phyloP scores from a whole-genome alignment of 2,797 vertebrate species.

The Syncerus caffer region DNA sequence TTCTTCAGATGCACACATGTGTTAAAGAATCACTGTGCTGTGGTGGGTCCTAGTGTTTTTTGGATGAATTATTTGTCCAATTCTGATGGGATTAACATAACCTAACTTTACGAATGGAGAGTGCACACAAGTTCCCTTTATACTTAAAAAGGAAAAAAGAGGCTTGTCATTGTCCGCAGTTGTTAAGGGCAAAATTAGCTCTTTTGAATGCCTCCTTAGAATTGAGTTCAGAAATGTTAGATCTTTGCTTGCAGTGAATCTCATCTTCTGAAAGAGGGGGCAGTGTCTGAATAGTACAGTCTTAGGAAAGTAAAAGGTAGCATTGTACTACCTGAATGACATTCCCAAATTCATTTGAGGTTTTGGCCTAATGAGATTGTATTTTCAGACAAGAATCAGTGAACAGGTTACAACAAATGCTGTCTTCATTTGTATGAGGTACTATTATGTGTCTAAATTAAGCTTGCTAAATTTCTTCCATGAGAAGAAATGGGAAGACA shows the following conservation, averaged over 20 bases:
- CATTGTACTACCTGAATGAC: background rate
- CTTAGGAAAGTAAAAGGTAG: background rate
- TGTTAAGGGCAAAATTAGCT: constrained; percentile 3
- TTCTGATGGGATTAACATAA: background rate
- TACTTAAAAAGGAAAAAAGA: constrained; percentile 1
- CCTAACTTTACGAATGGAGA: background rate
- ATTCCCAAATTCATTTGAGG: background rate
- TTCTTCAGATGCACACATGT: background rate
- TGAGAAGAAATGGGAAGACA: constrained; percentile 40
- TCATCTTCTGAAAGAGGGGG: constrained; percentile 50
- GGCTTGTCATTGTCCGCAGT: background rate
- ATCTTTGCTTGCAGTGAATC: constrained; percentile 38
- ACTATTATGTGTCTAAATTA: background rate
- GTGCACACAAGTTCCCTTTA: background rate
- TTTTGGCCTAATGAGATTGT: background rate
- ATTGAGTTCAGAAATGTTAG: constrained; percentile 46
- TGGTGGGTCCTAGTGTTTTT: background rate
- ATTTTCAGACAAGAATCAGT: constrained; percentile 3
- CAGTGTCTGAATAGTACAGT: background rate
- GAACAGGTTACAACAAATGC: background rate
- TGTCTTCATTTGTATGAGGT: constrained; percentile 14
- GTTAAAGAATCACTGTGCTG: background rate
- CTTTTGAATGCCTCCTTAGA: constrained; percentile 37
- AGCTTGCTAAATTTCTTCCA: background rate
- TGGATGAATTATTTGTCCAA: background rate